These are phyloP conservation scores for Heterotilapia buettikoferi DNA, from an alignment of 2,113 vertebrate genomes.

Conservation along the genomic window DNA sequence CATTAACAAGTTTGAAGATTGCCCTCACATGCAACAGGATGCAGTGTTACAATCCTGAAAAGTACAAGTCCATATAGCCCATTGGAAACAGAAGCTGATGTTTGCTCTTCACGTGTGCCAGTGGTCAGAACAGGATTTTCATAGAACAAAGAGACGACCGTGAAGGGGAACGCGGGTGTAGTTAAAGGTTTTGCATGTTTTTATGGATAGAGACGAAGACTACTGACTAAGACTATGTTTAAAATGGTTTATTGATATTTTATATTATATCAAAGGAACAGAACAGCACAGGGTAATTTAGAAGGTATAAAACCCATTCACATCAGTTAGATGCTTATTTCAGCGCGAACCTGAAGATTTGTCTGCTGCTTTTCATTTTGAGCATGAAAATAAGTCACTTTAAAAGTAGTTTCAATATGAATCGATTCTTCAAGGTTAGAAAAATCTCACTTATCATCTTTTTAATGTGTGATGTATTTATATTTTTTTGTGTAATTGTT, in stretches of 20 bases:
- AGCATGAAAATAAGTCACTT: neutral
- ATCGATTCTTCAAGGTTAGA: neutral
- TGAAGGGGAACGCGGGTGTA: neutral
- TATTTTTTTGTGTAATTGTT: neutral
- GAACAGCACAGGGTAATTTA: neutral
- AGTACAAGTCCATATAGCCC: neutral
- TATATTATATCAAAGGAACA: neutral
- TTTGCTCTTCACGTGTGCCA: neutral
- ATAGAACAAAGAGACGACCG: accelerated
- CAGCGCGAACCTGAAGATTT: accelerated
- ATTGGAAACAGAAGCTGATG: neutral
- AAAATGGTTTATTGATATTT: neutral
- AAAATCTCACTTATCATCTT: accelerated
- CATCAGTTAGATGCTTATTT: neutral
- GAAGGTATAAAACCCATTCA: neutral
- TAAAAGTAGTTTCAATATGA: neutral
- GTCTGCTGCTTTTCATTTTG: neutral
- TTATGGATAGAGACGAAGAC: neutral
- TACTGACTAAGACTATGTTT: neutral
- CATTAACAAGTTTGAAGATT: neutral
- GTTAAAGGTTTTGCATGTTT: neutral
- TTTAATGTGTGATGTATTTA: neutral
- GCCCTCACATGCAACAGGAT: accelerated
- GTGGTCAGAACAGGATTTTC: neutral
- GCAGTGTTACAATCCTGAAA: accelerated